A percentile compares a stretch with the other conserved stretches of the same genome.
Conservation (phyloP, 2,888 invertebrate species). For the Melanostoma scalare region DNA sequence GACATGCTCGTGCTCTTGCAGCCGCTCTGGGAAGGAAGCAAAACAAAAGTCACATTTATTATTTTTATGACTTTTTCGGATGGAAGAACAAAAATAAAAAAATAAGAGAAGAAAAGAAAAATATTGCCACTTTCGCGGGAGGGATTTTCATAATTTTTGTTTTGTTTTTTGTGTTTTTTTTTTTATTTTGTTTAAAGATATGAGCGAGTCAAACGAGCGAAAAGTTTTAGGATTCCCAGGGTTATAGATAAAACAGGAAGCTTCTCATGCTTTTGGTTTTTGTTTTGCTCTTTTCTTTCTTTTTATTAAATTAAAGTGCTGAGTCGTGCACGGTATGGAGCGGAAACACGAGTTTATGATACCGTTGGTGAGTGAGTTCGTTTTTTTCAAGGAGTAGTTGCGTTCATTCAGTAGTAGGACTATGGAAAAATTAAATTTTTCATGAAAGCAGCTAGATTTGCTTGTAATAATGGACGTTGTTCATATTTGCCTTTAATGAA, state of each 20-base stretch:
- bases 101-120: neutral
- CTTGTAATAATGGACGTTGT: too few species aligned
- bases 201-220: slow-evolving; percentile 2
- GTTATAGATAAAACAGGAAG: slow-evolving; percentile 26
- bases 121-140: slow-evolving; percentile 47
- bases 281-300: slow-evolving; percentile 19
- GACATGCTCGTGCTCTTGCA: neutral
- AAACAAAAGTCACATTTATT: slow-evolving; percentile 69
- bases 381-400: too few species aligned
- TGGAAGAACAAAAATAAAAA: neutral
- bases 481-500: too few species aligned
- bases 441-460: too few species aligned
- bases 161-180: neutral
- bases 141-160: slow-evolving; percentile 31
- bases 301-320: slow-evolving; percentile 48
- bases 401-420: too few species aligned
- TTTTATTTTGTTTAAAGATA: too few species aligned
- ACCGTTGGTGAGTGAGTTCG: neutral
- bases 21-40: neutral
- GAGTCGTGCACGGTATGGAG: slow-evolving; percentile 4
- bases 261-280: slow-evolving; percentile 22
- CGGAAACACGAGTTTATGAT: slow-evolving; percentile 24
- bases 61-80: slow-evolving; percentile 51
- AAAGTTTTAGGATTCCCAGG: slow-evolving; percentile 23
- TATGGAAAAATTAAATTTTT: too few species aligned